Percentiles rank a stretch among this genome's conserved stretches.
phyloP scores from a whole-genome alignment of 2,888 invertebrate genomes.

The Chrysomela aeneicollis region DNA sequence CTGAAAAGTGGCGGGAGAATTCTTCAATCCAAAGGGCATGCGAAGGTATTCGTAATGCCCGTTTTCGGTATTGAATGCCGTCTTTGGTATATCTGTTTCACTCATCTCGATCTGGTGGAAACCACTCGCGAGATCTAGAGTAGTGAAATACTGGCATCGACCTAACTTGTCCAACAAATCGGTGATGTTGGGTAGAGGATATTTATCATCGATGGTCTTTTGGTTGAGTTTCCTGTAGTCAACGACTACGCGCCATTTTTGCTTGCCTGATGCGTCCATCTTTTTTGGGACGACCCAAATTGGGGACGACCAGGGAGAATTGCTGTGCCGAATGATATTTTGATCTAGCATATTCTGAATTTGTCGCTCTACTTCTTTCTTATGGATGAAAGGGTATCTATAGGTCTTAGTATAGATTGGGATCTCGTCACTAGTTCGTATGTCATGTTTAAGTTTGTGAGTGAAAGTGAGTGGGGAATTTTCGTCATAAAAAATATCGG shows the following conservation, averaged over 20 bases:
- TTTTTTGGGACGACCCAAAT: slow-evolving; percentile 33
- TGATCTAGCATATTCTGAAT: slow-evolving; percentile 25
- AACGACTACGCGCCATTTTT: slow-evolving; percentile 21
- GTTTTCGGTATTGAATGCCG: slow-evolving; percentile 26
- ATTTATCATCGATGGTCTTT: slow-evolving; percentile 22
- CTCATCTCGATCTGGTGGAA: slow-evolving; percentile 37
- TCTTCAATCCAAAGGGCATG: slow-evolving; percentile 33
- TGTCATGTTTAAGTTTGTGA: no score
- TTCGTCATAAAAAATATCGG: no score
- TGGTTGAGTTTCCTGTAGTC: slow-evolving; percentile 23
- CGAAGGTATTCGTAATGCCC: slow-evolving; percentile 23
- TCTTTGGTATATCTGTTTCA: slow-evolving; percentile 25
- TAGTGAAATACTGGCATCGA: slow-evolving; percentile 19
- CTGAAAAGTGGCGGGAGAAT: slow-evolving; percentile 33
- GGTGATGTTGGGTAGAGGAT: slow-evolving; percentile 21
- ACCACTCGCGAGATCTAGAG: slow-evolving; percentile 26
- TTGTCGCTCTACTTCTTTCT: slow-evolving; percentile 41
- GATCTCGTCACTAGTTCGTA: no score
- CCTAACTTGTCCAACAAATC: slow-evolving; percentile 25
- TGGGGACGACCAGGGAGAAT: slow-evolving; percentile 27
- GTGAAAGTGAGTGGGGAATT: no score
- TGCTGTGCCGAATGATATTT: slow-evolving; percentile 23
- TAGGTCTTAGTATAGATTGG: no score
- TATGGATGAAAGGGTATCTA: no score
- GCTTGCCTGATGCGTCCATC: slow-evolving; percentile 28